phyloP scores from a whole-genome alignment of 2,797 vertebrate species.

The Toxotes lorentzi region DNA sequence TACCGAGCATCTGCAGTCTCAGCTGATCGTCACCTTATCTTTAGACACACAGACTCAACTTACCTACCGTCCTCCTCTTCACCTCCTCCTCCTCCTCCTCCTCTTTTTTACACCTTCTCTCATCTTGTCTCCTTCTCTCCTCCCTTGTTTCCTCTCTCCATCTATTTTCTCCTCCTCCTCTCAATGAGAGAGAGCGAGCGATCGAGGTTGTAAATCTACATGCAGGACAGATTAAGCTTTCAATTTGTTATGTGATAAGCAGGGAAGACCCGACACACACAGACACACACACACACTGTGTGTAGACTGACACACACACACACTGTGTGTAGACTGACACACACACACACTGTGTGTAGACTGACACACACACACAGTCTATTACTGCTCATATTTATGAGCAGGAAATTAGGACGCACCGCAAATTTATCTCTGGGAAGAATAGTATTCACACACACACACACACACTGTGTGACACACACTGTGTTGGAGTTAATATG shows the following conservation, averaged over 20 bases:
- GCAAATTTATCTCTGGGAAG: conserved; percentile 95
- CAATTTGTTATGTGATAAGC: conserved; percentile 92
- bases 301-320: conserved; percentile 17
- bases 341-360: conserved; percentile 16
- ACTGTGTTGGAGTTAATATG: conserved; percentile 87
- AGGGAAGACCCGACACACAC: conserved; percentile 77
- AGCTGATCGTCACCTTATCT: conserved; percentile 31
- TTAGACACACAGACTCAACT: conserved; percentile 1
- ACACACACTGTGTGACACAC: conserved; percentile 30
- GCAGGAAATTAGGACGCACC: conserved; percentile 94
- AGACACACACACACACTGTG: conserved; percentile 23
- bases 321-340: conserved; percentile 1
- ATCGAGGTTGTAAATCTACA: conserved; percentile 61
- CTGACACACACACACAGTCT: conserved; percentile 89
- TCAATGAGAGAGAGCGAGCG: neutral
- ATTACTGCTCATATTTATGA: conserved; percentile 96
- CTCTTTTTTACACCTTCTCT: too few species aligned
- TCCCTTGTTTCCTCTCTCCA: neutral
- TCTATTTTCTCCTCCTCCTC: neutral
- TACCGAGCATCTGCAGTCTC: conserved; percentile 9
- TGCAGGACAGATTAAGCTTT: conserved; percentile 68
- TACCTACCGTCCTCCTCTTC: neutral
- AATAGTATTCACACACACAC: conserved; percentile 42
- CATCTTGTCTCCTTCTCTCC: neutral
- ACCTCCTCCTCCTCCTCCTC: neutral